phyloP scores from a whole-genome alignment of 2,888 invertebrate genomes.

The Drosophila affinis region DNA sequence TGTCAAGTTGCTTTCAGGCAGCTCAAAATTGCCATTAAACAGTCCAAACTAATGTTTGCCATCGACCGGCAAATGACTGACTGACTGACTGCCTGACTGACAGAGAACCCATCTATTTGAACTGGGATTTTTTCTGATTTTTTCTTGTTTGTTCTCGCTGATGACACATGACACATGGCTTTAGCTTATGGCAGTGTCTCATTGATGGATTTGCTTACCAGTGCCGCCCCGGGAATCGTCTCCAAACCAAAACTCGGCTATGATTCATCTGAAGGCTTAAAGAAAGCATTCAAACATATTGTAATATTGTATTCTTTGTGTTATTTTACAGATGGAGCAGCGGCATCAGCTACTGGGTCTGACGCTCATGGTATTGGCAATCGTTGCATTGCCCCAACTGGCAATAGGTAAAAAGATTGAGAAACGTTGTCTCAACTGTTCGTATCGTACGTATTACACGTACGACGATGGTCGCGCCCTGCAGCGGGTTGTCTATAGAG shows the following conservation, averaged over 20 bases:
- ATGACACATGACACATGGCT: constrained; percentile 14
- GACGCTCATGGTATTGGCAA: constrained; percentile 29
- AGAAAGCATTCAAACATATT: too few relatives aligned
- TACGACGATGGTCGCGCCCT: constrained; percentile 77
- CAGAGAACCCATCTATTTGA: constrained; percentile 3
- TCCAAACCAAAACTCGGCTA: too few relatives aligned
- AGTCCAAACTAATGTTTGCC: constrained; percentile 36
- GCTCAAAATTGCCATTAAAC: constrained; percentile 24
- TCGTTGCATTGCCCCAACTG: constrained; percentile 40
- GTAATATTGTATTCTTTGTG: too few relatives aligned
- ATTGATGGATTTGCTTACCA: too few relatives aligned
- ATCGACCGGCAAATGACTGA: constrained; percentile 1
- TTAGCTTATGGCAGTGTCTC: not conserved
- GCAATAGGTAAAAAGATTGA: constrained; percentile 77
- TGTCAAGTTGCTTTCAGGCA: constrained; percentile 23
- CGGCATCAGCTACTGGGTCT: constrained; percentile 38
- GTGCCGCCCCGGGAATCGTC: too few relatives aligned
- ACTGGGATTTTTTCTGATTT: not conserved
- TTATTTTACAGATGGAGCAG: constrained; percentile 22
- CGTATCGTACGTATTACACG: constrained; percentile 80
- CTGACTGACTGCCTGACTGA: constrained; percentile 7
- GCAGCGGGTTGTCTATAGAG: constrained; percentile 74
- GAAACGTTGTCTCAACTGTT: constrained; percentile 79
- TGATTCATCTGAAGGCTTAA: too few relatives aligned
- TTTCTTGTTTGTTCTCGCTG: not conserved